Base-by-base conservation (phyloP, 2,888 invertebrate species). In the Hydroisotoma schaefferi region DNA sequence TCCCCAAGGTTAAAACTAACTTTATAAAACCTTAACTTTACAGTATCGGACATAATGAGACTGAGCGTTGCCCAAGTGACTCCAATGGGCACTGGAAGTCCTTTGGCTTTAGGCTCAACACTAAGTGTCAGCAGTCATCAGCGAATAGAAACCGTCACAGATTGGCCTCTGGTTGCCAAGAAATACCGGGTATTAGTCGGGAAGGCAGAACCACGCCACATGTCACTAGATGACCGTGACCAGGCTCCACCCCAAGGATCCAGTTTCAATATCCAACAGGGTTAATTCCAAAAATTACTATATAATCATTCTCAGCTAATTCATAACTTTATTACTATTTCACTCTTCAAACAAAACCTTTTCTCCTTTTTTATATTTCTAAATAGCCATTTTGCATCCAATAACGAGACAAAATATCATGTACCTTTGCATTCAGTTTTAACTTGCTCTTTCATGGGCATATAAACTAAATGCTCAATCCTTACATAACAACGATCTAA, bases 111-210 rank as follows among this genome's bases (percentile, higher is more conserved):
- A 0, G 67, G 63, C 1, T 72, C 72, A 2, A 66, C 61, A 5
- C 43, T 68, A 0, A 72, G 70, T 44, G 78, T 91, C 15, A 90
- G 91, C 27, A 90, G 90, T 0, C 90, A 90, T 76, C 87, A 86
- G 48, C 82, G 89, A 71, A 91, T 92, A 70, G 92, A 92, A 76
- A 90, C 87, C 74, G 90, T 93, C 6, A 89, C 90, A 1, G 92
- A 94, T 76, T 94, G 93, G 93, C 90, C 90, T 74, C 81, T 86
- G 2, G 92, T 93, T 60, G 88, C 92, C 23, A 88, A 88, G 79
- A 92, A 91, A 76, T 94, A 93, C 76, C 81, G 90, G 22, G 87
- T 87, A 0, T 79, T 92, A 10, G 82, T 85, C 67, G 86, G 87
- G 18, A 80, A 80, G 54, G 78, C 80, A 23, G 81, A 83, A 62